Base-by-base conservation (phyloP, 1,140 invertebrate species). In the Papilio aristodemus region DNA sequence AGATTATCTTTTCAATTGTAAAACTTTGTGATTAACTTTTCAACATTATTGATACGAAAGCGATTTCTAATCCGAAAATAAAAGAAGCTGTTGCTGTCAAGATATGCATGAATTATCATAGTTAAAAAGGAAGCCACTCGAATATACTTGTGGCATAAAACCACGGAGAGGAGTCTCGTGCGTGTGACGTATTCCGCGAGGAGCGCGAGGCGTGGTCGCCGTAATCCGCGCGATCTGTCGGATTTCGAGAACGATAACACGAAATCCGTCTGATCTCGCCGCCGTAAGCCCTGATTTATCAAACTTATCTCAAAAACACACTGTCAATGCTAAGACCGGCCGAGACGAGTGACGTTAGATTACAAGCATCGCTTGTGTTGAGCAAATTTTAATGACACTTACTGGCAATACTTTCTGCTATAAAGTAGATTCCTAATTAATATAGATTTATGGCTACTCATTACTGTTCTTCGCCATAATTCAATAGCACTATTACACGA, bases 251-350 rank as follows among this genome's bases (percentile, higher is more conserved):
- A 38, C 66, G 62, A 77, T 74, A 78, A 72, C 71, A 46, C 60
- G 57, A 69, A 71, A 41, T 54, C 69, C 68, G 19, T 85, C 59
- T 76, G 82, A 87, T 85, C 74, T 81, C 63, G 70, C 86, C 85
- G 84, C 83, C 64, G 22, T 76, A 83, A 83, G 81, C 76, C 77
- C 76, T 79, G 82, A 86, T 86, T 88, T 86, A 81, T 86, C 84
- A 83, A 70, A 70, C 69, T 77, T 82, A 85, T 85, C 83, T 68
- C 25, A 64, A 58, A 73, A 39, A 68, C 50, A 37, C 50, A 57
- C 72, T 85, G 81, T 82, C 83, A 85, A 76, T 76, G 71, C 70
- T 81, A 85, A 80, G 63, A 66, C 63, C 71, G 58, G 69, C 66
- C 68, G 70, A 77, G 64, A 68, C 67, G 71, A 72, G 77, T 82